Evolutionary conservation across 2,888 invertebrate species (phyloP), one percentile per base, ranked within the genome.

Genomic region (Conops quadrifasciatus): DNA sequence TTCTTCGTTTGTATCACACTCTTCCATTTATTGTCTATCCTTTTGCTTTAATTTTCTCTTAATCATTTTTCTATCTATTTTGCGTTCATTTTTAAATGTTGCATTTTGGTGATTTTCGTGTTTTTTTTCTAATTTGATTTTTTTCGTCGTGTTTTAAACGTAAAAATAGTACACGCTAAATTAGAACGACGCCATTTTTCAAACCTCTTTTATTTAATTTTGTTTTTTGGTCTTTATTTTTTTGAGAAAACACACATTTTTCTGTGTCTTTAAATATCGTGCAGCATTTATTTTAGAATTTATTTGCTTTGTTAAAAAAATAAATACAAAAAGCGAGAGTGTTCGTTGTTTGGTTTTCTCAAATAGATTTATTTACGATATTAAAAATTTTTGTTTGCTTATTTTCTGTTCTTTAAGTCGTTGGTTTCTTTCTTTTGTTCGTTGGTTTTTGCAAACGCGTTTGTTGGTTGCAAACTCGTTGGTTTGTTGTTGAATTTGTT

Each of bases 141-240:
- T 51, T n/a, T 9, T 9, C 36, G 9, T 36, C 36, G 36, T 36
- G 9, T 36, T 36, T 36, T 9, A 36, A 36, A 36, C 36, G 9
- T 51, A 51, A 51, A 51, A 51, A 51, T 15, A 21, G 26, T 56
- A 24, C 26, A 56, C 26, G 26, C 56, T n/a, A 56, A 56, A 56
- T 21, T 21, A 21, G 56, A 56, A 21, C 24, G 24, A 56, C 56
- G 56, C 56, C 56, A 56, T 56, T 56, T 56, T 51, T 51, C 11
- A 19, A 21, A 5, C 21, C 51, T n/a, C 3, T 51, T 19, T 24
- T 13, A 56, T 24, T 19, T 24, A 56, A 56, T 56, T 56, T 56
- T 56, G 3, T 24, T 5, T 19, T 56, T 16, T 24, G 21, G 26
- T 21, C 2, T 56, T 56, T 56, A 11, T 30, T 30, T 28, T 59